Evolutionary conservation across 30 jellyfish, hydroid and myxozoan genomes (phyloP), one percentile per base, ranked within the genome.

Genomic region (Aurelia aurita): DNA sequence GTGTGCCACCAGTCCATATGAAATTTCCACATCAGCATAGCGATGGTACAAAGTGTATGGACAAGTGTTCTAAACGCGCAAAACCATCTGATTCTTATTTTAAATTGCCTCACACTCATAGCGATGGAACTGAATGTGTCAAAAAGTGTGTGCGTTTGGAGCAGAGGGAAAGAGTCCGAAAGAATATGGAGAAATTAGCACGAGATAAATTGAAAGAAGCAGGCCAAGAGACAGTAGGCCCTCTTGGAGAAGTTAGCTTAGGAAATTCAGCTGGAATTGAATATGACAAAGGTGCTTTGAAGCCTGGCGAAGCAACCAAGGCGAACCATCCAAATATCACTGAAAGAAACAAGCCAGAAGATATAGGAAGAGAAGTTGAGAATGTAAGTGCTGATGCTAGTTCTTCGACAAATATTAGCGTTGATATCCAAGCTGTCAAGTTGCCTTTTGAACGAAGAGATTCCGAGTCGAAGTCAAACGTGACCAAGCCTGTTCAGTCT

Each of bases 41-140:
- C 31, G 72, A 73, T 73, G 85, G 71, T 21, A 58, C 72, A 22
- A 58, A 73, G 16, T 49, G 71, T 14, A 7, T 58, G 21, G 85
- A 73, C 20, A 64, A 64, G 59, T 55, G 39, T 19, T 8, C 3
- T 31, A 68, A 68, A 68, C 70, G 77, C 23, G 43, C 72, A 23
- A 53, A 19, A 21, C 96, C 96, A 18, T 86, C 90, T 21, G 21
- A 22, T 2, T 77, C 96, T n/a, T 86, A 85, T 65, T 85, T 44
- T 27, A 86, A 74, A 28, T 59, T 90, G 20, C 97, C 97, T 21
- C 97, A 90, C 69, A 84, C 60, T 3, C 97, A 90, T 71, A 57
- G 84, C 58, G 97, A 90, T 78, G 97, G 97, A 18, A 58, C 92
- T 3, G 60, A 72, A 53, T 90, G 97, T 71, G 35, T 60, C 15